Conservation (phyloP, 2,113 vertebrate species). For the Rattus rattus region DNA sequence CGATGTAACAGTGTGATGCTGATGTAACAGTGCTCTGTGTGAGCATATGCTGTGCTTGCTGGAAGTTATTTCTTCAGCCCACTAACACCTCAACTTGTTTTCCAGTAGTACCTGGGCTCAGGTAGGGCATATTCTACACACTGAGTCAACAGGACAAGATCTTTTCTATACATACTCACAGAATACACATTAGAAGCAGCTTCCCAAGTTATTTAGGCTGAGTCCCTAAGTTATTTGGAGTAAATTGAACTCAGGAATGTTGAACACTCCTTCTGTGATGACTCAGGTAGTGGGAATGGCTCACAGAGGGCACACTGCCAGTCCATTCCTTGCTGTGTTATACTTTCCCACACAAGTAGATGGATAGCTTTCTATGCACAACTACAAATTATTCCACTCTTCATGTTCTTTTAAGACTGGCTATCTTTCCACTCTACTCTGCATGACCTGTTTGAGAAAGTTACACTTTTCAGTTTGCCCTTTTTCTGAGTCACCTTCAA, state of each 20-base stretch:
- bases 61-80: background rate
- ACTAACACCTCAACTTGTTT: background rate
- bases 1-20: background rate
- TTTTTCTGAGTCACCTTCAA: slow-evolving; percentile 85
- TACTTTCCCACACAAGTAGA: background rate
- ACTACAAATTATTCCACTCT: background rate
- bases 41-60: fast-evolving
- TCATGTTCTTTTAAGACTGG: background rate
- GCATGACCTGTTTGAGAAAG: slow-evolving; percentile 69
- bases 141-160: background rate
- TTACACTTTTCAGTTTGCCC: slow-evolving; percentile 79
- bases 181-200: background rate
- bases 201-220: background rate
- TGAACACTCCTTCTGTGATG: background rate
- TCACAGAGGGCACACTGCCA: fast-evolving
- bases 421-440: slow-evolving; percentile 4
- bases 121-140: background rate
- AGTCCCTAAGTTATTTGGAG: background rate
- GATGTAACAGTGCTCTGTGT: too few relatives aligned
- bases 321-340: background rate
- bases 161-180: background rate
- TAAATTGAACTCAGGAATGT: background rate
- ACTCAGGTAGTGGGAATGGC: background rate
- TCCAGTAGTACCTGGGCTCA: background rate
- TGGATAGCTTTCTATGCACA: fast-evolving